Conservation (phyloP, 2,113 vertebrate species). For the Tychaedon coryphoeus region DNA sequence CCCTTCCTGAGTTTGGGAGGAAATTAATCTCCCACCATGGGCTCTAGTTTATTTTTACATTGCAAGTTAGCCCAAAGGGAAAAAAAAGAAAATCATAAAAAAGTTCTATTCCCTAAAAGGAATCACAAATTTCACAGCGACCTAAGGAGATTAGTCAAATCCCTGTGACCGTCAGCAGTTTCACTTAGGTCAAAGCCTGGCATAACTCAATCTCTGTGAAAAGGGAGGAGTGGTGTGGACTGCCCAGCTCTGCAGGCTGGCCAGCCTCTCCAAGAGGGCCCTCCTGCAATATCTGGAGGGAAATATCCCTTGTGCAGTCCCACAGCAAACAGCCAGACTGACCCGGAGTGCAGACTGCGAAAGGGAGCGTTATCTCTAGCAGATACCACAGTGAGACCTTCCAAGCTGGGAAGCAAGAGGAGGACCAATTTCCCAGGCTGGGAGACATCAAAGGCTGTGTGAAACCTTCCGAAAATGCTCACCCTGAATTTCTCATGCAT, state of each 20-base stretch:
- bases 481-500: slow-evolving; percentile 54
- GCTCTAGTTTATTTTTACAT: slow-evolving; percentile 57
- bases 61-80: neutral
- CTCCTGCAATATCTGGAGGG: neutral
- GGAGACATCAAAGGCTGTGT: slow-evolving; percentile 64
- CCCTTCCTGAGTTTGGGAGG: slow-evolving; percentile 25
- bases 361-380: slow-evolving; percentile 46
- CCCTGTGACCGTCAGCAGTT: slow-evolving; percentile 56
- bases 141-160: slow-evolving; percentile 61
- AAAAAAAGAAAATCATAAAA: slow-evolving; percentile 14
- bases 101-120: slow-evolving; percentile 48
- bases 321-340: neutral
- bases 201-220: slow-evolving; percentile 64
- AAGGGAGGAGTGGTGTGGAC: neutral
- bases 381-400: slow-evolving; percentile 57
- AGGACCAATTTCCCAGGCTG: slow-evolving; percentile 55
- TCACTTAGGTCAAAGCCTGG: slow-evolving; percentile 63
- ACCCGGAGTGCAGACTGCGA: neutral
- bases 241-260: neutral
- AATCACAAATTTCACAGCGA: slow-evolving; percentile 52
- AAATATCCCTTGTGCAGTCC: neutral
- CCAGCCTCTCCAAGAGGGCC: neutral
- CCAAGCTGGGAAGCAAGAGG: slow-evolving; percentile 48
- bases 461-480: slow-evolving; percentile 60
- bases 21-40: slow-evolving; percentile 42